Conservation (phyloP, 1,140 invertebrate species). For the Sycobia sp. region DNA sequence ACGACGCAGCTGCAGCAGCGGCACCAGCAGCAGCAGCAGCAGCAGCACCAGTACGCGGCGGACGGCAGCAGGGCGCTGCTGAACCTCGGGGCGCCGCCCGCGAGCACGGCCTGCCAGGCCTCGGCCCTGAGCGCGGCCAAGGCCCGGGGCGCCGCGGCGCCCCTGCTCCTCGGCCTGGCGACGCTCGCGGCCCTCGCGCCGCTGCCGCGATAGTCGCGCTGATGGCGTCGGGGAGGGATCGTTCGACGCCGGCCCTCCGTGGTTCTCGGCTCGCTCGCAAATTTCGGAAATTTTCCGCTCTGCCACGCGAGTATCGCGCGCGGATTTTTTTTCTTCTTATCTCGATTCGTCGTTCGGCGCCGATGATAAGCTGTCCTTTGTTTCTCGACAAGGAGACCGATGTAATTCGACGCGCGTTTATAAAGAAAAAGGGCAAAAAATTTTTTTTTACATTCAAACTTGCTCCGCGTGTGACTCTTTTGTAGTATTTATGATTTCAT, state of each 20-base stretch:
- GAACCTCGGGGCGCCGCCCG: slow-evolving; percentile 60
- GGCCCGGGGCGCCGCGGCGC: background rate
- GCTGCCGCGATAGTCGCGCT: background rate
- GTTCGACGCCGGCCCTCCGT: background rate
- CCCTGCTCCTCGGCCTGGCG: background rate
- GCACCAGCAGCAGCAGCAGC: no score
- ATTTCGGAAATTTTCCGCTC: no score
- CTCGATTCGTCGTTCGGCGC: background rate
- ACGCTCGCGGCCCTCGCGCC: background rate
- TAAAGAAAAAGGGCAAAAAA: no score
- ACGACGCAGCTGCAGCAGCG: no score
- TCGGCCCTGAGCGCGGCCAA: slow-evolving; percentile 60
- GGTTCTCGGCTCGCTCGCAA: no score
- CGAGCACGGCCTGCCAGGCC: slow-evolving; percentile 64
- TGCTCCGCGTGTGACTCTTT: no score
- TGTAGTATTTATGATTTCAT: no score
- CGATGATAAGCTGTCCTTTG: no score
- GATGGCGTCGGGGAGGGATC: background rate
- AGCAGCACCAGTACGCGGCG: slow-evolving; percentile 55
- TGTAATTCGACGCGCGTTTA: no score
- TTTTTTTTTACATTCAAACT: no score
- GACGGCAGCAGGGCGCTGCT: slow-evolving; percentile 56
- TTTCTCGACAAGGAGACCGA: no score
- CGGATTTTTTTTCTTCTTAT: background rate
- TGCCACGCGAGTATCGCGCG: no score